phyloP scores from a whole-genome alignment of 2,888 invertebrate genomes.

The Asteroscopus sphinx region DNA sequence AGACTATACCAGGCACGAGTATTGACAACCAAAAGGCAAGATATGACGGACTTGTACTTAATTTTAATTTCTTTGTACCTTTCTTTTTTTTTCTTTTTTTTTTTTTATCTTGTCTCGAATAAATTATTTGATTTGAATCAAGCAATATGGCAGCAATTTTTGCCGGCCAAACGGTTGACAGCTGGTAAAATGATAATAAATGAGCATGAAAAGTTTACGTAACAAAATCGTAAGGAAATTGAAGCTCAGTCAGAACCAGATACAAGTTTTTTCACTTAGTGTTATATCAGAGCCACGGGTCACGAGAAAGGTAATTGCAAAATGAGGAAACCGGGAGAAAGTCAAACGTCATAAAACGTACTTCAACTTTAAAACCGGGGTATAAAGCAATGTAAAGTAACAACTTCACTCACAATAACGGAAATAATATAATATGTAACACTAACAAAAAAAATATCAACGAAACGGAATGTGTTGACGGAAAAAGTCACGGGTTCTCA shows the following conservation, averaged over 20 bases:
- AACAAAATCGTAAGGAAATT: slow-evolving; percentile 5
- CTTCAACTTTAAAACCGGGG: slow-evolving; percentile 3
- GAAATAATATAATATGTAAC: slow-evolving; percentile 17
- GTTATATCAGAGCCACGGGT: not conserved
- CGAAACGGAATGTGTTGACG: slow-evolving; percentile 18
- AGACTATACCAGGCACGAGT: not conserved
- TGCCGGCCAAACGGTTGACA: not conserved
- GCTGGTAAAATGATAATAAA: not conserved
- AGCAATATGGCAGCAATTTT: not conserved
- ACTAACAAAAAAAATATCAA: slow-evolving; percentile 19
- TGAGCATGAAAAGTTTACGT: not conserved
- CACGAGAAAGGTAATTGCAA: slow-evolving; percentile 18
- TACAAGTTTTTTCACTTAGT: not conserved
- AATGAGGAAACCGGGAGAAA: slow-evolving; percentile 42
- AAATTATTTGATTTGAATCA: too few relatives aligned
- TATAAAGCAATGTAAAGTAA: slow-evolving; percentile 11
- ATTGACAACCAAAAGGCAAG: too few relatives aligned
- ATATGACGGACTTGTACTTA: too few relatives aligned
- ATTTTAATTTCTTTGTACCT: too few relatives aligned
- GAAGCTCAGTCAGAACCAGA: not conserved
- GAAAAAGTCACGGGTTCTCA: slow-evolving; percentile 25
- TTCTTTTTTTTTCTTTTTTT: too few relatives aligned
- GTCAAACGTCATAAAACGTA: slow-evolving; percentile 29
- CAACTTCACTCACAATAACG: slow-evolving; percentile 4
- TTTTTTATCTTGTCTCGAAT: too few relatives aligned